phyloP scores from a whole-genome alignment of 2,113 vertebrate genomes.

The Albula goreensis region DNA sequence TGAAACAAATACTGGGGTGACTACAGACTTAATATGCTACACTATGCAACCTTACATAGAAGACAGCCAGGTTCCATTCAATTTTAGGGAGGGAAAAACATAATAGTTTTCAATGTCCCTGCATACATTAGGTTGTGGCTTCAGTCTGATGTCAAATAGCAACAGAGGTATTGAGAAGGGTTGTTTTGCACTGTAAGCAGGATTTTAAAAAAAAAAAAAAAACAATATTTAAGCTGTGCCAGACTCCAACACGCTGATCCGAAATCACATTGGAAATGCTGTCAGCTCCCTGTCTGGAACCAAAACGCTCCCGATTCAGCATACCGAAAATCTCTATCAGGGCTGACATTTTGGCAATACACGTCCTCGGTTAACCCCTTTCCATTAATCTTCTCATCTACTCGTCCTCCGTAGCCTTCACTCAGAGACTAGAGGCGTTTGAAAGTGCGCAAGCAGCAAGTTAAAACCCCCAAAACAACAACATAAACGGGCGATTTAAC shows the following conservation, averaged over 20 bases:
- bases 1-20: too few species aligned
- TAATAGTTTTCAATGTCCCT: too few species aligned
- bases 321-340: not conserved
- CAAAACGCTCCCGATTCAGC: not conserved
- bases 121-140: too few species aligned
- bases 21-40: too few species aligned
- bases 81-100: too few species aligned
- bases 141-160: too few species aligned
- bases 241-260: not conserved
- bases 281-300: not conserved
- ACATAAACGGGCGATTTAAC: not conserved
- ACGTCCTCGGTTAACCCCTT: too few species aligned
- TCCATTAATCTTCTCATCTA: not conserved
- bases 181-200: too few species aligned
- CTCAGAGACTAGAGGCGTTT: not conserved
- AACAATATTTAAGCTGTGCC: not conserved
- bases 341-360: too few species aligned
- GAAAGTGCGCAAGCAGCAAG: not conserved
- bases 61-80: too few species aligned
- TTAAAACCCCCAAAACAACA: not conserved
- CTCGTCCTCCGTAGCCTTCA: not conserved
- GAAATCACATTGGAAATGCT: not conserved
- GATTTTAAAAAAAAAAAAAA: not conserved
- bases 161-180: too few species aligned
- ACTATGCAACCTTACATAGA: too few species aligned